phyloP scores from a whole-genome alignment of 2,113 vertebrate genomes.

The Pituophis catenifer region DNA sequence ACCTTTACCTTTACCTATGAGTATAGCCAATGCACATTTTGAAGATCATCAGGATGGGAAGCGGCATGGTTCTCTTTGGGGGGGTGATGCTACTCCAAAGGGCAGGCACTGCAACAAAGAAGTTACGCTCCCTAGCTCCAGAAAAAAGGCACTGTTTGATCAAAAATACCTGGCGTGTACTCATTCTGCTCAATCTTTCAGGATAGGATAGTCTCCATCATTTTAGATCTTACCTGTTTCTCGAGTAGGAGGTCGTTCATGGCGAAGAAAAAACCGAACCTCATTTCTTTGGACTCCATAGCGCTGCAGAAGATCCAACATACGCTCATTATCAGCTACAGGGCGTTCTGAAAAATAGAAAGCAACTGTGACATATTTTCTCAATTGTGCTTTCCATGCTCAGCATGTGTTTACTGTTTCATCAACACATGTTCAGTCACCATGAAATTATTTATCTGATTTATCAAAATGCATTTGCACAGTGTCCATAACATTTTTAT shows the following conservation, averaged over 20 bases:
- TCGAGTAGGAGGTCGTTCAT: constrained; percentile 76
- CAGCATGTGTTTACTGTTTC: neutral
- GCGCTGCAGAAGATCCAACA: constrained; percentile 89
- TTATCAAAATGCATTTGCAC: neutral
- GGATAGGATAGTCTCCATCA: neutral
- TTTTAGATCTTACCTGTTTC: constrained; percentile 74
- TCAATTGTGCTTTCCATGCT: neutral
- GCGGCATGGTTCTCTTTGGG: neutral
- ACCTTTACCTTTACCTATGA: neutral
- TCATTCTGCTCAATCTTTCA: neutral
- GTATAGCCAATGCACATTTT: neutral
- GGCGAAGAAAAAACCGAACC: constrained; percentile 92
- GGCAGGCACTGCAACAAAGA: neutral
- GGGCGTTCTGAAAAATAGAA: constrained; percentile 79
- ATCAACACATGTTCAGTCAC: neutral
- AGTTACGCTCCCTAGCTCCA: neutral
- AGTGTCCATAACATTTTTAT: neutral
- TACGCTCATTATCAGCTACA: constrained; percentile 83
- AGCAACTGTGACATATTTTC: neutral
- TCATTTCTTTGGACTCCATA: constrained; percentile 85
- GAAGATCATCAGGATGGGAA: neutral
- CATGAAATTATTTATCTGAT: neutral
- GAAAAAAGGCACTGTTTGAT: neutral
- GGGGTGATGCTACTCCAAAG: neutral
- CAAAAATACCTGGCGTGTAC: neutral